phyloP scores from a whole-genome alignment of 1,140 invertebrate species.

The Cardiocondyla obscurior region DNA sequence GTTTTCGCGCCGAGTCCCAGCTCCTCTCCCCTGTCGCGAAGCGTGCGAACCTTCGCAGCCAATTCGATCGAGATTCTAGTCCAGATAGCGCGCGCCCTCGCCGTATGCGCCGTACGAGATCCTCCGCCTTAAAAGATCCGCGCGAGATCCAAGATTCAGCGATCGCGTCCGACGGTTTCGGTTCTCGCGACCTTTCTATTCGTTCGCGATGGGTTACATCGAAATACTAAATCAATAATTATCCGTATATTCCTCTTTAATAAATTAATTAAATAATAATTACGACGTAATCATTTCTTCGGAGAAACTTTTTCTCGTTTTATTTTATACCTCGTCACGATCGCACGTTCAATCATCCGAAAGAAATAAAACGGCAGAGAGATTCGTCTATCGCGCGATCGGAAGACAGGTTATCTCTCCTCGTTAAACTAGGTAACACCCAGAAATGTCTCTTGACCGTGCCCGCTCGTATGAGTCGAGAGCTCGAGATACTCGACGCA shows the following conservation, averaged over 20 bases:
- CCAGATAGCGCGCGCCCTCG: conserved; percentile 64
- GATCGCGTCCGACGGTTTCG: background rate
- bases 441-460: conserved; percentile 8
- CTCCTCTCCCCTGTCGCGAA: conserved; percentile 48
- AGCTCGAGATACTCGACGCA: conserved; percentile 28
- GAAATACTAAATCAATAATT: too few relatives aligned
- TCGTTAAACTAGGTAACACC: conserved; percentile 37
- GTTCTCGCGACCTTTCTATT: background rate
- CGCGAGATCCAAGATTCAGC: background rate
- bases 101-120: conserved; percentile 15
- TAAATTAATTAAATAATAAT: too few relatives aligned
- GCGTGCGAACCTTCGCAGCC: conserved; percentile 72
- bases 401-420: background rate
- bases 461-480: background rate
- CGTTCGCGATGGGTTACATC: too few relatives aligned
- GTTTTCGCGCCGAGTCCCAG: background rate
- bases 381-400: background rate
- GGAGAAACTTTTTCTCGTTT: background rate
- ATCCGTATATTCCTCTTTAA: too few relatives aligned
- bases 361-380: background rate
- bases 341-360: background rate
- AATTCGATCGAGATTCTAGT: conserved; percentile 77
- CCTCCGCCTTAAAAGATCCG: conserved; percentile 24
- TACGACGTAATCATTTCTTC: background rate
- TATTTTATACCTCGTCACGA: background rate